Percentiles rank a stretch among this genome's conserved stretches.
phyloP scores from a whole-genome alignment of 2,797 vertebrate species.

The Coranthus polyacanthus region DNA sequence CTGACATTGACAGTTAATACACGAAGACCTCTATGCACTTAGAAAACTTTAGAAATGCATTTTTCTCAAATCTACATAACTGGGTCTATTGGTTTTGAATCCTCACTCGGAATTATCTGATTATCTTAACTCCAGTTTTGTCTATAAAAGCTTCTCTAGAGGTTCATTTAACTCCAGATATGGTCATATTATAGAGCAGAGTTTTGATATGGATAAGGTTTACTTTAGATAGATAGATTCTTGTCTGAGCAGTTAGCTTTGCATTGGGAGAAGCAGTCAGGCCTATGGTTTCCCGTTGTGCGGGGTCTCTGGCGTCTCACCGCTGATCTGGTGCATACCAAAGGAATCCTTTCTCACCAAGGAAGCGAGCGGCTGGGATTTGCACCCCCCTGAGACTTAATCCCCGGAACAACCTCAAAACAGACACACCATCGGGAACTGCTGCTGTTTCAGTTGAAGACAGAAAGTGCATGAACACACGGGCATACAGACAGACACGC shows the following conservation, averaged over 20 bases:
- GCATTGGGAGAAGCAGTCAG: conserved; percentile 36
- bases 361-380: conserved; percentile 80
- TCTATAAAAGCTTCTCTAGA: conserved; percentile 40
- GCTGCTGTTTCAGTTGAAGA: conserved; percentile 69
- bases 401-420: conserved; percentile 86
- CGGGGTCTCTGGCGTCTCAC: conserved; percentile 74
- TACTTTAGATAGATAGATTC: conserved; percentile 69
- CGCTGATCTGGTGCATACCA: conserved; percentile 85
- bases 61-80: conserved; percentile 23
- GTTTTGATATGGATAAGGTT: conserved; percentile 59
- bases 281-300: conserved; percentile 52
- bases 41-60: conserved; percentile 60
- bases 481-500: conserved; percentile 24
- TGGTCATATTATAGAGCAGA: conserved; percentile 54
- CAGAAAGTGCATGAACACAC: conserved; percentile 20
- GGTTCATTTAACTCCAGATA: conserved; percentile 66
- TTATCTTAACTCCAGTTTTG: conserved; percentile 60
- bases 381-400: conserved; percentile 82
- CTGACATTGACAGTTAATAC: conserved; percentile 71
- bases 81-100: conserved; percentile 39
- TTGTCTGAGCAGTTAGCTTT: conserved; percentile 55
- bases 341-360: conserved; percentile 84
- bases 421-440: conserved; percentile 75
- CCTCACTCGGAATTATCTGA: conserved; percentile 32
- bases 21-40: conserved; percentile 55